Evolutionary conservation across 2,888 invertebrate species (phyloP).

Genomic region (Odontocerum albicorne): DNA sequence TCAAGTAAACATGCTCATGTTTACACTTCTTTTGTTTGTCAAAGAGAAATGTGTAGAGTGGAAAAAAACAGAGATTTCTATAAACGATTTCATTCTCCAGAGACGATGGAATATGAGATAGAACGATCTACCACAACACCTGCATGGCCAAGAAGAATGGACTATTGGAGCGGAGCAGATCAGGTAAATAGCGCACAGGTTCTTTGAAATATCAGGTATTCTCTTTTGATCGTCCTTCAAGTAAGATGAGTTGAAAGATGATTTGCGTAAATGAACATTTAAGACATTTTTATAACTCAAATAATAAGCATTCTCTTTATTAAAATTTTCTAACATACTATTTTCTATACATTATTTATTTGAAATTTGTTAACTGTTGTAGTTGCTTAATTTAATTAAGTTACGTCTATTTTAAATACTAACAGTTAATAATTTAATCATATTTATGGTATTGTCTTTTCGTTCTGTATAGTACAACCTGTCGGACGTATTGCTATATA

Average conservation of each 20-base stretch:
- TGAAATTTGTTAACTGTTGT: too few relatives aligned
- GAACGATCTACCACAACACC: conserved; percentile 22
- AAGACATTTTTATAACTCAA: too few relatives aligned
- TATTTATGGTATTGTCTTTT: too few relatives aligned
- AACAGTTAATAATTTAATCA: too few relatives aligned
- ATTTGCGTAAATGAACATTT: background rate
- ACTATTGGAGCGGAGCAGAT: conserved; percentile 1
- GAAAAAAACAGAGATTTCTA: conserved; percentile 29
- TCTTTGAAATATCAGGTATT: conserved; percentile 6
- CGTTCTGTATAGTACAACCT: too few relatives aligned
- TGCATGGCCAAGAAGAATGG: conserved; percentile 5
- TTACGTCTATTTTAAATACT: too few relatives aligned
- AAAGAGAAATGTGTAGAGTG: conserved; percentile 26
- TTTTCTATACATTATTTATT: too few relatives aligned
- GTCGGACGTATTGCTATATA: too few relatives aligned
- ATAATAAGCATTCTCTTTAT: too few relatives aligned
- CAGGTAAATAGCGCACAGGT: conserved; percentile 14
- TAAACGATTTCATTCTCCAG: conserved; percentile 27
- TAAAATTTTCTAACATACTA: too few relatives aligned
- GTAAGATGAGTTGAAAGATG: background rate
- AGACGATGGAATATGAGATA: conserved; percentile 6
- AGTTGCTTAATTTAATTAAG: too few relatives aligned
- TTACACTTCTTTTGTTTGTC: conserved; percentile 25
- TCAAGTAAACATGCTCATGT: conserved; percentile 22
- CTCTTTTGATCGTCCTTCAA: background rate